These are phyloP conservation scores for Heterodera carotae DNA, from an alignment of 1,140 invertebrate species.

Conservation along the genomic window DNA sequence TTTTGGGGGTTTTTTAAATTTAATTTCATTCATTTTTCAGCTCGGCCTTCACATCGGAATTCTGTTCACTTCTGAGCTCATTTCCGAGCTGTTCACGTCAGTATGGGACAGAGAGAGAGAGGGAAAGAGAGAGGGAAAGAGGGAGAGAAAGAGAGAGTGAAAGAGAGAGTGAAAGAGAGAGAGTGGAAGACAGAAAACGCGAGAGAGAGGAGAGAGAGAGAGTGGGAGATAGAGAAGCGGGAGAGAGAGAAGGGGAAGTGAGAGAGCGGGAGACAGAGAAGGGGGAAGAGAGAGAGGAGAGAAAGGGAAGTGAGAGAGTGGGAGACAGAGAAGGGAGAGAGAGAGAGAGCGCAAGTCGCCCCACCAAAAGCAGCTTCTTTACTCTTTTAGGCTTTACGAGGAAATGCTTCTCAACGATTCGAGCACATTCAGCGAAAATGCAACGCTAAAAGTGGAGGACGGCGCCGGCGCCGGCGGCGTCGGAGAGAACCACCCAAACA, in stretches of 20 bases:
- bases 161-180: neutral
- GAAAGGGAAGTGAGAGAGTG: no score
- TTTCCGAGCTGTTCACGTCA: slow-evolving; percentile 20
- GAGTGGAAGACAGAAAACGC: neutral
- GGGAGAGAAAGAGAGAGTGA: neutral
- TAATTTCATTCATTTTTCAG: neutral
- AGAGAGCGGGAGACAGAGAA: neutral
- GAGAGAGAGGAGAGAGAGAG: neutral
- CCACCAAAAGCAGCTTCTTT: no score
- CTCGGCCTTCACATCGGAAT: slow-evolving; percentile 25
- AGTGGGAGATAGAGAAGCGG: no score
- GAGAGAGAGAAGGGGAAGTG: neutral
- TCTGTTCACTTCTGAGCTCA: slow-evolving; percentile 22
- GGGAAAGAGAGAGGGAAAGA: neutral
- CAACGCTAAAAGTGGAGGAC: slow-evolving; percentile 25
- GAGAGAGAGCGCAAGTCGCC: neutral
- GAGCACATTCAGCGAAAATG: slow-evolving; percentile 17
- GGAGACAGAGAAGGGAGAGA: neutral
- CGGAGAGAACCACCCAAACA: neutral
- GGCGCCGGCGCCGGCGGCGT: neutral
- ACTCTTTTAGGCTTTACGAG: slow-evolving; percentile 12
- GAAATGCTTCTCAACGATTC: slow-evolving; percentile 14
- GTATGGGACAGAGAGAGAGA: neutral
- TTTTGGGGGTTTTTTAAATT: slow-evolving; percentile 28
- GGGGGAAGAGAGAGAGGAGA: no score